These are phyloP conservation scores for Penaeus vannamei DNA, from an alignment of 1,140 invertebrate genomes.

Conservation along the genomic window DNA sequence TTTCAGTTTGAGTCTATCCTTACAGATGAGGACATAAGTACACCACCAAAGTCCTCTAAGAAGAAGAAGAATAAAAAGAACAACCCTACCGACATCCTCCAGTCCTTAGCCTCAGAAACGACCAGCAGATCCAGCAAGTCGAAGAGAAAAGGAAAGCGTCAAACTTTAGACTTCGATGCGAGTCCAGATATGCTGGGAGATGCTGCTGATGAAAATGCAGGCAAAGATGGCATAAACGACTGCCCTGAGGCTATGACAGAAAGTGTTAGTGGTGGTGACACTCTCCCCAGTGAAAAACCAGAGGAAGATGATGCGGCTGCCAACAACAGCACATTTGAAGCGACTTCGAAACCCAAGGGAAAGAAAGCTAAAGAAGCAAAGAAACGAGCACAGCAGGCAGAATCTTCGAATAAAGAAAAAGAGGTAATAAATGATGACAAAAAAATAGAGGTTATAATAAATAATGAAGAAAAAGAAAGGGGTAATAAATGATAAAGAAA, in stretches of 20 bases:
- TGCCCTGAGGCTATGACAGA: too few relatives aligned
- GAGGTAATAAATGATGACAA: neutral
- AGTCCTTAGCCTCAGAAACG: neutral
- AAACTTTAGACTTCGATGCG: neutral
- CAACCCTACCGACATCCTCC: neutral
- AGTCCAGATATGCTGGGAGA: neutral
- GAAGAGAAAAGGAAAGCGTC: slow-evolving; percentile 13
- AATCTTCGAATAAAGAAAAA: neutral
- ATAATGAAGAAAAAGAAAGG: neutral
- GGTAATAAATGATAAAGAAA: too few relatives aligned
- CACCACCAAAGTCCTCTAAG: slow-evolving; percentile 25
- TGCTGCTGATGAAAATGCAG: neutral
- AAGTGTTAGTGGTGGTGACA: too few relatives aligned
- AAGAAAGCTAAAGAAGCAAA: slow-evolving; percentile 44
- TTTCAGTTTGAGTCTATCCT: neutral
- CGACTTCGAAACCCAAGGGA: slow-evolving; percentile 40
- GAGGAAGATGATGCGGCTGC: too few relatives aligned
- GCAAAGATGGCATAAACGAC: neutral
- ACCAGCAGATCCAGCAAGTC: slow-evolving; percentile 1
- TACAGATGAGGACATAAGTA: neutral
- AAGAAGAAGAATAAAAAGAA: slow-evolving; percentile 48
- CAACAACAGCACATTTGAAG: neutral
- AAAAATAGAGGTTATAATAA: neutral
- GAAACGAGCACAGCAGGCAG: slow-evolving; percentile 40
- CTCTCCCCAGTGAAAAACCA: neutral